These are phyloP conservation scores for Orthosia gothica DNA, from an alignment of 2,888 invertebrate species.

Conservation along the genomic window DNA sequence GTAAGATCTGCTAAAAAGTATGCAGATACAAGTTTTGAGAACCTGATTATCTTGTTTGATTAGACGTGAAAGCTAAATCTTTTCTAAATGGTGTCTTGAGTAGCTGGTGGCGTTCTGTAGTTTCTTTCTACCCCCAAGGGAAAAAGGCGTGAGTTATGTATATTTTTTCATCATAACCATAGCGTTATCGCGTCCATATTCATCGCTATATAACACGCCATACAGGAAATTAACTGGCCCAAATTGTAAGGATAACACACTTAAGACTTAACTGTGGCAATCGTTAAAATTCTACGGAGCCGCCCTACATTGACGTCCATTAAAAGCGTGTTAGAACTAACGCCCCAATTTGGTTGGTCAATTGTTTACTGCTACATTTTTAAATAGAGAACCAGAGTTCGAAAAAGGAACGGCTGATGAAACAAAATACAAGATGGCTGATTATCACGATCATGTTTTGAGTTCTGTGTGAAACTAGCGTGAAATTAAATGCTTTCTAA, in stretches of 20 bases:
- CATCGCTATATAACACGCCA: constrained; percentile 2
- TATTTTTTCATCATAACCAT: not conserved
- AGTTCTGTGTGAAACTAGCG: constrained; percentile 9
- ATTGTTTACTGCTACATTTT: constrained; percentile 26
- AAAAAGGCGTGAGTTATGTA: too few relatives aligned
- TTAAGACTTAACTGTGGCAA: constrained; percentile 31
- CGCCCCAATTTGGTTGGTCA: constrained; percentile 40
- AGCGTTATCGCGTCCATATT: not conserved
- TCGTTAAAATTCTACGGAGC: constrained; percentile 49
- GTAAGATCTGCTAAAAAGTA: constrained; percentile 5
- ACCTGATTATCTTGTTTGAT: constrained; percentile 2
- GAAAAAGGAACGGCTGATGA: not conserved
- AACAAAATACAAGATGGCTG: not conserved
- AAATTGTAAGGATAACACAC: constrained; percentile 48
- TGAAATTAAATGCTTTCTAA: constrained; percentile 29
- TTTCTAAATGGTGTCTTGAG: not conserved
- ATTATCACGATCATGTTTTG: not conserved
- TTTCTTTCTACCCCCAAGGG: too few relatives aligned
- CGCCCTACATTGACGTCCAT: constrained; percentile 54
- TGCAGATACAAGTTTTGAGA: constrained; percentile 21
- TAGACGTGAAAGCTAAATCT: not conserved
- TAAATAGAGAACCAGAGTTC: constrained; percentile 20
- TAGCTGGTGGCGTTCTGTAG: too few relatives aligned
- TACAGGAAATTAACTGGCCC: constrained; percentile 27
- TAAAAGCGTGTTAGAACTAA: constrained; percentile 51